phyloP scores from a whole-genome alignment of 1,140 invertebrate genomes.

The Drosophila equinoxialis region DNA sequence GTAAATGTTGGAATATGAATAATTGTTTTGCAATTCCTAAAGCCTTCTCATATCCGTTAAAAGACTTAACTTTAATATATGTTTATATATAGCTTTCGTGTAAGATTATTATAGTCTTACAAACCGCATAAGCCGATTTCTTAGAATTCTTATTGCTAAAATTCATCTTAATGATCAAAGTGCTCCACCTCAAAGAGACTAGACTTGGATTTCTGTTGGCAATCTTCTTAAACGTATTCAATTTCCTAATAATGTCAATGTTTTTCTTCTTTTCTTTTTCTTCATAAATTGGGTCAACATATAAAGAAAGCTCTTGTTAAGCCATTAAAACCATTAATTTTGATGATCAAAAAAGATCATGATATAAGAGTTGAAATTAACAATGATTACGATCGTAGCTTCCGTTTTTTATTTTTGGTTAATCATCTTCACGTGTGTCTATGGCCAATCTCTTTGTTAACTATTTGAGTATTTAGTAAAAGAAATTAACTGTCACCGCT shows the following conservation, averaged over 20 bases:
- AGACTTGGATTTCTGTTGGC: background rate
- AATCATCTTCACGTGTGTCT: slow-evolving; percentile 62
- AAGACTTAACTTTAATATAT: too few species aligned
- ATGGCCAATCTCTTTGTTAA: slow-evolving; percentile 26
- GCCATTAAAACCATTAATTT: slow-evolving; percentile 33
- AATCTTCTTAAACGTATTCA: slow-evolving; percentile 46
- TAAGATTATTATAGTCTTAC: background rate
- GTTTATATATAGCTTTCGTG: background rate
- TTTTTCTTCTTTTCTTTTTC: background rate
- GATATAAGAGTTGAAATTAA: slow-evolving; percentile 53
- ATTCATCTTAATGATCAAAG: too few species aligned
- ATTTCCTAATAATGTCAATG: slow-evolving; percentile 48
- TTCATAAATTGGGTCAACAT: slow-evolving; percentile 47
- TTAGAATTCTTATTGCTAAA: too few species aligned
- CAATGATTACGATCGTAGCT: slow-evolving; percentile 54
- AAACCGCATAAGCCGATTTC: background rate
- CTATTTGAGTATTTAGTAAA: slow-evolving; percentile 60
- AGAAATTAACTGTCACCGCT: slow-evolving; percentile 67
- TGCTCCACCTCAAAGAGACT: too few species aligned
- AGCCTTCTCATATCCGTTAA: too few species aligned
- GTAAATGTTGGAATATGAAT: too few species aligned
- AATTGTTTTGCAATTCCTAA: too few species aligned
- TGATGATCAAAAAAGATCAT: slow-evolving; percentile 47
- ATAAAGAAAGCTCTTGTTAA: slow-evolving; percentile 36
- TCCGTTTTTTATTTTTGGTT: slow-evolving; percentile 34